Conservation (phyloP, 2,113 vertebrate genomes). For the Procavia capensis region DNA sequence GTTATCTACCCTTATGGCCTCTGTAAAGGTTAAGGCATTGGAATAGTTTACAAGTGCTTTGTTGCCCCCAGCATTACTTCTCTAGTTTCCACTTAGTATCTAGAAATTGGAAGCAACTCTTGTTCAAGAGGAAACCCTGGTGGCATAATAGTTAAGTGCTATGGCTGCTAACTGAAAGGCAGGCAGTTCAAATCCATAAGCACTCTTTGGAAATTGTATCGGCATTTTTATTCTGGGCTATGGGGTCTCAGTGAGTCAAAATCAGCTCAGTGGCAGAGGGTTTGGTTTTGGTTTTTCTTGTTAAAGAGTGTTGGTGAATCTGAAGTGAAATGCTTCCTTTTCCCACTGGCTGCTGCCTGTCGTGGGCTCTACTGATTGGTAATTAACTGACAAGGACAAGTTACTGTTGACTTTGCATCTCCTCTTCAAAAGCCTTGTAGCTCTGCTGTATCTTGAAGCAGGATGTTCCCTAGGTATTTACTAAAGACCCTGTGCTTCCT, state of each 20-base stretch:
- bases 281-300: too few species aligned
- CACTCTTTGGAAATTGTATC: too few species aligned
- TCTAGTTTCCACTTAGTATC: neutral
- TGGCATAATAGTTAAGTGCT: too few species aligned
- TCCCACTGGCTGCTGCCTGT: neutral
- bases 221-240: too few species aligned
- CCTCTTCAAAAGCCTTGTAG: neutral
- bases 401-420: neutral
- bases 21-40: slow-evolving; percentile 4
- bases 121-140: slow-evolving; percentile 8
- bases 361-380: neutral
- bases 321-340: neutral
- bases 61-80: neutral
- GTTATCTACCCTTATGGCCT: neutral
- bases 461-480: slow-evolving; percentile 31
- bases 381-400: neutral
- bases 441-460: slow-evolving; percentile 9
- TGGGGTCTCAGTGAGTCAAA: too few species aligned
- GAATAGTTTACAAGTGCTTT: neutral
- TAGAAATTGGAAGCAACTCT: slow-evolving; percentile 36
- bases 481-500: neutral
- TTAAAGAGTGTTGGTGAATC: neutral
- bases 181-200: too few species aligned
- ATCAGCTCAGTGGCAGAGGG: too few species aligned
- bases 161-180: too few species aligned